Evolutionary conservation across 2,113 vertebrate genomes (phyloP).

Genomic region (Cichladusa arquata): DNA sequence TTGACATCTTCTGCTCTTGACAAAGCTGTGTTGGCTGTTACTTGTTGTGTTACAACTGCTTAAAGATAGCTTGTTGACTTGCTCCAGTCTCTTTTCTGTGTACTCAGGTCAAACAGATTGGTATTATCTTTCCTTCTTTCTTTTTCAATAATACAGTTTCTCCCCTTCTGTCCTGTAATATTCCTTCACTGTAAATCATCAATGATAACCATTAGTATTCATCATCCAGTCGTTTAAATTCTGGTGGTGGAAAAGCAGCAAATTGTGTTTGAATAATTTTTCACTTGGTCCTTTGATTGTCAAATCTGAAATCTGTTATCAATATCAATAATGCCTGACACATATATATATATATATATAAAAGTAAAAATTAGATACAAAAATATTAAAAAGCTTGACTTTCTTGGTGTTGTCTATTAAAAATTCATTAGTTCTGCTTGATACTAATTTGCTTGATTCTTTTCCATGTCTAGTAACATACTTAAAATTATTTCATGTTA

Average conservation of each 20-base stretch:
- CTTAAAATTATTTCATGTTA: neutral
- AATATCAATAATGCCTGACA: neutral
- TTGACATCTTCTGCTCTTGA: constrained; percentile 5
- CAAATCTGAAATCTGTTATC: neutral
- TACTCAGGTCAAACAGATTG: neutral
- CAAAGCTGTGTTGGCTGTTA: neutral
- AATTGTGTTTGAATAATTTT: neutral
- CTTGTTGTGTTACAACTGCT: neutral
- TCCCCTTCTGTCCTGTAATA: neutral
- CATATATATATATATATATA: neutral
- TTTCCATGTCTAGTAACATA: neutral
- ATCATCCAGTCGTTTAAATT: neutral
- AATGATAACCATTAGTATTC: neutral
- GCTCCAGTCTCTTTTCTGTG: neutral
- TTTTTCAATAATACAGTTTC: neutral
- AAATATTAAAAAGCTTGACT: neutral
- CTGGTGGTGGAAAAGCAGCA: neutral
- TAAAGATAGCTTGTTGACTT: neutral
- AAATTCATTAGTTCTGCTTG: neutral
- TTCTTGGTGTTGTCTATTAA: neutral
- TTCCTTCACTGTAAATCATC: neutral
- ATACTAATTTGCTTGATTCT: neutral
- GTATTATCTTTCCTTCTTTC: neutral
- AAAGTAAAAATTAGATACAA: neutral
- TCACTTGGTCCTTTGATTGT: neutral